Evolutionary conservation across 1,140 invertebrate genomes (phyloP).

Genomic region (Danaus plexippus): DNA sequence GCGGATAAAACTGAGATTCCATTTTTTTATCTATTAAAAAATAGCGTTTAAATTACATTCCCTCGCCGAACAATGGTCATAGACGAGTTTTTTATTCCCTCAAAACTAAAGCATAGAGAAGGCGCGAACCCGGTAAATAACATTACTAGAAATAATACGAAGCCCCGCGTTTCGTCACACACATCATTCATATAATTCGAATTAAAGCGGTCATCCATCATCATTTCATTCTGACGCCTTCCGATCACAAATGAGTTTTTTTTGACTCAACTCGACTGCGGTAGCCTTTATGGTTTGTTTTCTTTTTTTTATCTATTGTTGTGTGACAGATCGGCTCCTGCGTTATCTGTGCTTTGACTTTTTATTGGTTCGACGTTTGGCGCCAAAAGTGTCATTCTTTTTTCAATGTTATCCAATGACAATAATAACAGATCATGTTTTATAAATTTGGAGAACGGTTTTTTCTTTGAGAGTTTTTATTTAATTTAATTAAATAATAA

Average conservation of each 20-base stretch:
- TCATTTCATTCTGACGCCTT: conserved; percentile 36
- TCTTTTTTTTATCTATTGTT: conserved; percentile 25
- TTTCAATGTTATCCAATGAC: background rate
- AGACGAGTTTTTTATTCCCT: too few relatives aligned
- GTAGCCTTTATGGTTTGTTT: conserved; percentile 22
- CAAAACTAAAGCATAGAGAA: too few relatives aligned
- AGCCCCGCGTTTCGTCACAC: conserved; percentile 32
- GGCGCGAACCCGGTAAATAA: conserved; percentile 10
- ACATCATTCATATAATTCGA: conserved; percentile 28
- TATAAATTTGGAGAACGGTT: background rate
- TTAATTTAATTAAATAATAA: background rate
- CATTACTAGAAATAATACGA: conserved; percentile 21
- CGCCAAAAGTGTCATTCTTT: conserved; percentile 4
- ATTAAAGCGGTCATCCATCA: conserved; percentile 34
- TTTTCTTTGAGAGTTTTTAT: too few relatives aligned
- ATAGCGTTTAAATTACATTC: background rate
- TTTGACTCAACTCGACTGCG: conserved; percentile 26
- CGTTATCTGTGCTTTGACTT: conserved; percentile 18
- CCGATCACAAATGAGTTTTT: conserved; percentile 36
- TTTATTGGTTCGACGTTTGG: conserved; percentile 10
- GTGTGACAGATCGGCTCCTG: conserved; percentile 20
- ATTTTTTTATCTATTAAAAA: conserved; percentile 1
- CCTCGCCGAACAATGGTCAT: too few relatives aligned
- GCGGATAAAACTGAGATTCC: background rate
- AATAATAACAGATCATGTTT: conserved; percentile 9